These are phyloP conservation scores for Tylochromis polylepis DNA, from an alignment of 2,113 vertebrate species.

Conservation along the genomic window DNA sequence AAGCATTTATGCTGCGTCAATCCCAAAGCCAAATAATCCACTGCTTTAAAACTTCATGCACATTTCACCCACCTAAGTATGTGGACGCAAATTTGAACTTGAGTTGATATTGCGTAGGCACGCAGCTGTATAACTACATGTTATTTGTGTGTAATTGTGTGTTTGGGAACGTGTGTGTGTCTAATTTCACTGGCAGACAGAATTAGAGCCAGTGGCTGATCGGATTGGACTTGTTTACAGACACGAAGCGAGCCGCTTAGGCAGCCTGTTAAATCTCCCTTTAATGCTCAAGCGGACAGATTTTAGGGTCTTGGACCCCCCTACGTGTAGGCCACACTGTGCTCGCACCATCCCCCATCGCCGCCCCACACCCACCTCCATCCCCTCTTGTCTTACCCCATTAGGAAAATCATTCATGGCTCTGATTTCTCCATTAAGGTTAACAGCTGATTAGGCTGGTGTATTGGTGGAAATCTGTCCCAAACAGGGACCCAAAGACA, in stretches of 20 bases:
- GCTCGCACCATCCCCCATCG: neutral
- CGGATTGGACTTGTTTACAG: constrained; percentile 83
- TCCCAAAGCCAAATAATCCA: constrained; percentile 29
- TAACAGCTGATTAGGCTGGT: constrained; percentile 50
- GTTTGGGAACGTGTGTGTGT: constrained; percentile 43
- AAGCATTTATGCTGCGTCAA: neutral
- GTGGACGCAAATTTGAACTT: constrained; percentile 37
- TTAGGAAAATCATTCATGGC: constrained; percentile 69
- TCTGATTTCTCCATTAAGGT: constrained; percentile 60
- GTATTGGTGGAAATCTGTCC: constrained; percentile 51
- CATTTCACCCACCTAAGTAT: constrained; percentile 25
- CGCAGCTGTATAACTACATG: constrained; percentile 28
- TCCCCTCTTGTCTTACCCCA: constrained; percentile 61
- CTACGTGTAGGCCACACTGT: constrained; percentile 29
- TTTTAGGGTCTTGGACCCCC: constrained; percentile 69
- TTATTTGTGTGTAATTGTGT: constrained; percentile 52
- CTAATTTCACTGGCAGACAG: constrained; percentile 76
- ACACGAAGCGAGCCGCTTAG: constrained; percentile 74
- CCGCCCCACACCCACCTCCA: constrained; percentile 30
- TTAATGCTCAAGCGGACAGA: constrained; percentile 80
- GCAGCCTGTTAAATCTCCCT: constrained; percentile 78
- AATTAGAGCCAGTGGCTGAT: constrained; percentile 79
- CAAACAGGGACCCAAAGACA: constrained; percentile 55
- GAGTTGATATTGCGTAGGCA: constrained; percentile 37
- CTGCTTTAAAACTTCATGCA: neutral